Evolutionary conservation across 1,140 invertebrate species (phyloP).

Genomic region (Drosophila chauvacae): DNA sequence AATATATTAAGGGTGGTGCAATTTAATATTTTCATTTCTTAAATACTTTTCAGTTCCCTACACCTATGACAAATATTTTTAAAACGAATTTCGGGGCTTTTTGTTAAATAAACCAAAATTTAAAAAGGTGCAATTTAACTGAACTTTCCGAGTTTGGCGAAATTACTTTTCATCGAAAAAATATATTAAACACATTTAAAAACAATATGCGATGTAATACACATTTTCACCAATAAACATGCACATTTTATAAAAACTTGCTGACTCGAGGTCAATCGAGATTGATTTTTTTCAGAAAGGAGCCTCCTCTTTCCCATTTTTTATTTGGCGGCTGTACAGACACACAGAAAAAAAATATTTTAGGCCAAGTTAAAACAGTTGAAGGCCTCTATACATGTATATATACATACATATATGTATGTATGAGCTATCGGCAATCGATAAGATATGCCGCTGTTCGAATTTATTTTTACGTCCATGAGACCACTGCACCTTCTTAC

Average conservation of each 20-base stretch:
- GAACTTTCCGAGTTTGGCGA: neutral
- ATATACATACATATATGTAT: neutral
- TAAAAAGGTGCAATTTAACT: neutral
- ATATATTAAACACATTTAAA: neutral
- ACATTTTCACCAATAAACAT: neutral
- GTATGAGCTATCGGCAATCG: neutral
- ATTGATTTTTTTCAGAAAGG: neutral
- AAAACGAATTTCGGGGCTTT: neutral
- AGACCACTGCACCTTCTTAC: conserved; percentile 32
- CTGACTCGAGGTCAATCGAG: neutral
- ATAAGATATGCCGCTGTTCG: conserved; percentile 19
- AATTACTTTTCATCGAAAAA: neutral
- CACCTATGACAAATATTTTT: too few relatives aligned
- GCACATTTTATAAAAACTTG: neutral
- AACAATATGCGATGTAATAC: neutral
- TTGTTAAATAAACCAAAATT: neutral
- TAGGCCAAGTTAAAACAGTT: neutral
- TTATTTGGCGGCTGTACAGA: neutral
- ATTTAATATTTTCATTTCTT: neutral
- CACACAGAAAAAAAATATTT: conserved; percentile 4
- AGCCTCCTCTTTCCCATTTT: neutral
- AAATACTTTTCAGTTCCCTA: neutral
- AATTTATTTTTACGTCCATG: conserved; percentile 21
- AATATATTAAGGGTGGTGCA: neutral
- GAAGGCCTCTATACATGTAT: neutral